Evolutionary conservation across 2,888 invertebrate genomes (phyloP).

Genomic region (Chloroclystis v-ata): DNA sequence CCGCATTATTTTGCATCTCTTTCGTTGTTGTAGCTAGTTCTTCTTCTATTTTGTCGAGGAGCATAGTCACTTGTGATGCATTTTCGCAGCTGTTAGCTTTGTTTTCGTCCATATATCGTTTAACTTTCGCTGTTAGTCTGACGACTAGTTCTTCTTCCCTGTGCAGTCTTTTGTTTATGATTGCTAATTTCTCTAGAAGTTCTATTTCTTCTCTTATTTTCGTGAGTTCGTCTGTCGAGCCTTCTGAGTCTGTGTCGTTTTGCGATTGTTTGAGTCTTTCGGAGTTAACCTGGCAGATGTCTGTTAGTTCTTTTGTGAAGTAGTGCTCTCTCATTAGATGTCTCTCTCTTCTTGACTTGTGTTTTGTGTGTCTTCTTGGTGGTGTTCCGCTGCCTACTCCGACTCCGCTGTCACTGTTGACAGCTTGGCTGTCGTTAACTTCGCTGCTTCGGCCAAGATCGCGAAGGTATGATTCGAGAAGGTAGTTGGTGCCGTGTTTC

Average conservation of each 20-base stretch:
- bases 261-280: conserved; percentile 65
- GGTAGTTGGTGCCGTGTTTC: conserved; percentile 87
- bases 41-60: conserved; percentile 73
- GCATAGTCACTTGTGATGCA: conserved; percentile 65
- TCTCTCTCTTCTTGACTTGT: conserved; percentile 74
- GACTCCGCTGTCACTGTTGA: conserved; percentile 84
- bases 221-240: conserved; percentile 72
- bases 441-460: conserved; percentile 66
- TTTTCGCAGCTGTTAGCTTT: conserved; percentile 71
- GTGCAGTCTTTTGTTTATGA: conserved; percentile 84
- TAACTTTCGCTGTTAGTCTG: conserved; percentile 81
- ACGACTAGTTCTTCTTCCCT: conserved; percentile 85
- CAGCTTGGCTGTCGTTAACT: conserved; percentile 77
- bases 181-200: conserved; percentile 84
- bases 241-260: conserved; percentile 72
- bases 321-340: conserved; percentile 76
- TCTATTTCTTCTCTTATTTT: conserved; percentile 83
- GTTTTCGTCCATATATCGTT: conserved; percentile 77
- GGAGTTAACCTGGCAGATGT: conserved; percentile 74
- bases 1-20: conserved; percentile 75
- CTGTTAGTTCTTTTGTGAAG: conserved; percentile 74
- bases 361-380: conserved; percentile 72
- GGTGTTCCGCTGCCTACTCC: conserved; percentile 82
- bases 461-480: conserved; percentile 85
- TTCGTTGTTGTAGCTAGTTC: conserved; percentile 68